phyloP scores from a whole-genome alignment of 2,888 invertebrate species.

The Sturmia bella region DNA sequence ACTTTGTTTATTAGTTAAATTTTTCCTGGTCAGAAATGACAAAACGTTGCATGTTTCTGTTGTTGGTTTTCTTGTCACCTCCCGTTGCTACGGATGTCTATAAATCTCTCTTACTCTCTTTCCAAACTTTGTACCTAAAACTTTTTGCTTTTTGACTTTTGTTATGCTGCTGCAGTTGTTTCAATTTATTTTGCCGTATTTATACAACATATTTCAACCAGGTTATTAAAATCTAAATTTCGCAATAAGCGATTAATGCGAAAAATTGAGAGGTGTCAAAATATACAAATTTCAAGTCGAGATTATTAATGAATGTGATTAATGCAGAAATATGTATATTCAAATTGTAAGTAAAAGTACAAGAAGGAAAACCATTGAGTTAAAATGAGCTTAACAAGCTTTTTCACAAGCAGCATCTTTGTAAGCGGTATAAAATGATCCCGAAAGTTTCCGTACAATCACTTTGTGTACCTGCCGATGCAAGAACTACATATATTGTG shows the following conservation, averaged over 20 bases:
- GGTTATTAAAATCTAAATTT: conserved; percentile 75
- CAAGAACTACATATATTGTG: too few relatives aligned
- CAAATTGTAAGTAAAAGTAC: too few relatives aligned
- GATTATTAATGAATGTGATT: conserved; percentile 8
- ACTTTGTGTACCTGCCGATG: too few relatives aligned
- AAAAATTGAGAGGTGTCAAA: conserved; percentile 70
- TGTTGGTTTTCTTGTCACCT: conserved; percentile 77
- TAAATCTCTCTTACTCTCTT: conserved; percentile 76
- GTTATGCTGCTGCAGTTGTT: conserved; percentile 31
- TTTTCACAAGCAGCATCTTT: too few relatives aligned
- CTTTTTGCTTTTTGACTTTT: conserved; percentile 73
- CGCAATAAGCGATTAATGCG: conserved; percentile 75
- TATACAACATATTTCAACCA: conserved; percentile 77
- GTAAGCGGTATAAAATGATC: too few relatives aligned
- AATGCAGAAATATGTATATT: too few relatives aligned
- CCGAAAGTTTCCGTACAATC: too few relatives aligned
- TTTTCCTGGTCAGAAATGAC: conserved; percentile 34
- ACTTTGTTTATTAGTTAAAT: conserved; percentile 39
- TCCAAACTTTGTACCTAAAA: conserved; percentile 68
- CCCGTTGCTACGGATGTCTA: conserved; percentile 79
- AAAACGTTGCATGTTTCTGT: conserved; percentile 75
- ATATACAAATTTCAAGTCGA: conserved; percentile 54
- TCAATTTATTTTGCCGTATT: conserved; percentile 71
- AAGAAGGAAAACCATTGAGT: too few relatives aligned
- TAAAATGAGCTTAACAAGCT: too few relatives aligned